A percentile compares a stretch with the other conserved stretches of the same genome.
phyloP scores from a whole-genome alignment of 2,888 invertebrate genomes.

The Cryptosula pallasiana region DNA sequence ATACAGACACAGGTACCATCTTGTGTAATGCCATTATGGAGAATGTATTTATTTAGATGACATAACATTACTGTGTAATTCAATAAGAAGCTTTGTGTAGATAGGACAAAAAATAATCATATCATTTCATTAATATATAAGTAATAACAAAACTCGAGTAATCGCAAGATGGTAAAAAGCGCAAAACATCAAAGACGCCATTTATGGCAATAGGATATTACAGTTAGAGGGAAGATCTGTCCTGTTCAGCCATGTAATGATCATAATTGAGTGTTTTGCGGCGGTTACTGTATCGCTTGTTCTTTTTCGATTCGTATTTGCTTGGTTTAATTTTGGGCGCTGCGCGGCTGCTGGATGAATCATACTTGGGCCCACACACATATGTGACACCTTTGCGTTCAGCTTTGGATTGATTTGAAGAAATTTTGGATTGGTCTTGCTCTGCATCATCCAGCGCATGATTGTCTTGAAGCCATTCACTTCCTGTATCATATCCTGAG shows the following conservation, averaged over 20 bases:
- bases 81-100: too few relatives aligned
- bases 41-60: too few relatives aligned
- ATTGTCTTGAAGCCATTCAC: not conserved
- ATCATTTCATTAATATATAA: too few relatives aligned
- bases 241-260: not conserved
- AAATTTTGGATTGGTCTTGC: not conserved
- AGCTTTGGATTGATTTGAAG: not conserved
- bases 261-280: slow-evolving; percentile 19
- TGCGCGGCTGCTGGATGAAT: not conserved
- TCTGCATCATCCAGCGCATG: not conserved
- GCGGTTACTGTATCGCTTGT: slow-evolving; percentile 12
- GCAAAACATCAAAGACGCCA: too few relatives aligned
- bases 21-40: too few relatives aligned
- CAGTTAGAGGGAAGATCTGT: slow-evolving; percentile 3
- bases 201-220: not conserved
- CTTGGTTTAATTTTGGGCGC: slow-evolving; percentile 8
- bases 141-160: too few relatives aligned
- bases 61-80: too few relatives aligned
- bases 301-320: slow-evolving; percentile 16
- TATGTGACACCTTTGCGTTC: slow-evolving; percentile 15
- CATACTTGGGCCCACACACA: slow-evolving; percentile 3
- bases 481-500: slow-evolving; percentile 7
- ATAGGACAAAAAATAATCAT: too few relatives aligned
- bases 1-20: too few relatives aligned
- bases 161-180: too few relatives aligned